A percentile compares a stretch with the other conserved stretches of the same genome.
These are phyloP conservation scores for Micronisus gabar DNA, from an alignment of 2,113 vertebrate genomes.

Conservation along the genomic window DNA sequence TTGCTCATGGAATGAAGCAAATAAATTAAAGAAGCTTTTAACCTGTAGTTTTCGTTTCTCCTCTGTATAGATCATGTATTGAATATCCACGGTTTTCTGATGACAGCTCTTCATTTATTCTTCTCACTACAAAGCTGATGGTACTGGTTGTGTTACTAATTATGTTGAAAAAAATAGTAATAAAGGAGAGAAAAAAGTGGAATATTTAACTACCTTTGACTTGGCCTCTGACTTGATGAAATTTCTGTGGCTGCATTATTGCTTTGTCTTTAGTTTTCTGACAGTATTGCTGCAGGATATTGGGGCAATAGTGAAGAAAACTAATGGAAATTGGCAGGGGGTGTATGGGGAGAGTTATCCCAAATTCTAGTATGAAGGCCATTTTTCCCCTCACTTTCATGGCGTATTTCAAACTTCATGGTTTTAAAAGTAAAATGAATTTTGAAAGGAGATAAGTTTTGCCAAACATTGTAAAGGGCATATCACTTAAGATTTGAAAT, in stretches of 20 bases:
- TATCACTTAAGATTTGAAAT: background rate
- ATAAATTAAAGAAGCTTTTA: background rate
- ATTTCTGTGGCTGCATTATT: background rate
- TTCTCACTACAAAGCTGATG: background rate
- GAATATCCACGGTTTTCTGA: background rate
- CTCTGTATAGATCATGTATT: background rate
- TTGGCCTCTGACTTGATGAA: background rate
- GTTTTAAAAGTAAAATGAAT: background rate
- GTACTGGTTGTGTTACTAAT: background rate
- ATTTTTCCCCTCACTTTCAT: background rate
- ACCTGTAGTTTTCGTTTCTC: background rate
- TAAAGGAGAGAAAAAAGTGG: background rate
- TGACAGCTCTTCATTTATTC: background rate
- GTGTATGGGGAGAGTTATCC: background rate
- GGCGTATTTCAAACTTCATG: background rate
- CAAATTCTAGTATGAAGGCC: background rate
- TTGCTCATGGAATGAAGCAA: background rate
- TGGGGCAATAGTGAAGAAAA: background rate
- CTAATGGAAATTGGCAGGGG: background rate
- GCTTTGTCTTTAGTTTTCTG: background rate
- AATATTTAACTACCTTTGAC: background rate
- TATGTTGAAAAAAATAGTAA: background rate
- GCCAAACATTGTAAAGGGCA: accelerated
- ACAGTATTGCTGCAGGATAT: background rate
- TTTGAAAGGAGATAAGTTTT: background rate